phyloP scores from a whole-genome alignment of 2,797 vertebrate species.

The Hypotaenidia philippensis region DNA sequence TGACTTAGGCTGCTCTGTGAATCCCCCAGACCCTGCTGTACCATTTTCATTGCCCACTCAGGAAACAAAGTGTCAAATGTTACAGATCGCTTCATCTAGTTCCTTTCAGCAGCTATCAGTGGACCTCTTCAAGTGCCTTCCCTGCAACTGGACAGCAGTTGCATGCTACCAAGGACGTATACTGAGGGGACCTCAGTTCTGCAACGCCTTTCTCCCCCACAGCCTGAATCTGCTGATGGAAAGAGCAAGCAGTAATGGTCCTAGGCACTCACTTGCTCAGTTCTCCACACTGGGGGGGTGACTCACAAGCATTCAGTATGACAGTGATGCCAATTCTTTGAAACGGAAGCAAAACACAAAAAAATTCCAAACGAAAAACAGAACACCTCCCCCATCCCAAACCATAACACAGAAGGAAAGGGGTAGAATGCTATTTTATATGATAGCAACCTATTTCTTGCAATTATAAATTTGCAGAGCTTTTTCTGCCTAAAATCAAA shows the following conservation, averaged over 20 bases:
- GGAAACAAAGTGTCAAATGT: not conserved
- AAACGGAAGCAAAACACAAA: not conserved
- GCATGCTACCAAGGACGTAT: not conserved
- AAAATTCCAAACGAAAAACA: accelerated
- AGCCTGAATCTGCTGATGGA: not conserved
- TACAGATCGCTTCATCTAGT: not conserved
- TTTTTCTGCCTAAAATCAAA: not conserved
- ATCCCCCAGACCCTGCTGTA: not conserved
- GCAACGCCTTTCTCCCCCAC: not conserved
- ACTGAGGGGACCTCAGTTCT: not conserved
- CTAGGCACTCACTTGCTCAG: not conserved
- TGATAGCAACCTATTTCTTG: not conserved
- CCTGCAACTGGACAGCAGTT: not conserved
- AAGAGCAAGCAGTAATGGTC: not conserved
- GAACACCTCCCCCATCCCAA: accelerated
- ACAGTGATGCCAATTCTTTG: not conserved
- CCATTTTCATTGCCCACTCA: not conserved
- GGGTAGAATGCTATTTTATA: not conserved
- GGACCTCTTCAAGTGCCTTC: not conserved
- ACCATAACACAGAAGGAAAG: not conserved
- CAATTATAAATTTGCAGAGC: not conserved
- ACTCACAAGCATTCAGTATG: not conserved
- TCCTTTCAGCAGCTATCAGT: not conserved
- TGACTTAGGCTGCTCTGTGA: not conserved
- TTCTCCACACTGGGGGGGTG: not conserved